Evolutionary conservation across 2,888 invertebrate genomes (phyloP), one percentile per base, ranked within the genome.

Genomic region (Eurytoma californica): DNA sequence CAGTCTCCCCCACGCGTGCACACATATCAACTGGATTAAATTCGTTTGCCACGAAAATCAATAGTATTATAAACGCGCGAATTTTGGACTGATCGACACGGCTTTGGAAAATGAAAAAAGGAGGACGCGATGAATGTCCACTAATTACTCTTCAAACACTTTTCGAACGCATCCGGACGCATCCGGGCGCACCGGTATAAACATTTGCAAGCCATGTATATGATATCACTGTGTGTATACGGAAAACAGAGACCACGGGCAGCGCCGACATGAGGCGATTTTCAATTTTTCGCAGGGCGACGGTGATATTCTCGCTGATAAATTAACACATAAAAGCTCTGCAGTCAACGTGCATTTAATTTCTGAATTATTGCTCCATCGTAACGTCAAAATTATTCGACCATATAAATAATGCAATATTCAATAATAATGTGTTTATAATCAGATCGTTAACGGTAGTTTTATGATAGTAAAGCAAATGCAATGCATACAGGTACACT

Each of bases 261-360:
- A 53, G 53, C 9, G 53, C 14, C 3, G 16, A 5, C 2, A 12
- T 14, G 9, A 12, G 53, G 53, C 53, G 28, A 61, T 61, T 61
- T 30, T 30, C 14, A 30, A n/a, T 4, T 30, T 18, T 63, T 53
- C 16, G n/a, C 14, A n/a, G 3, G 39, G 39, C 12, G 39, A 14
- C 53, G 12, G 53, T 3, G 3, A 53, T n/a, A n/a, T 53, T n/a
- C 16, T 16, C 16, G 68, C 49, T 74, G 83, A 61, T 82, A 81
- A 83, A 87, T 87, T 87, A 85, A 84, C 86, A 86, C 86, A 85
- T 84, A 84, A 84, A 86, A 83, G 55, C 67, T 61, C 30, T 76
- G 39, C 3, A 39, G 28, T n/a, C 18, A 7, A n/a, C 4, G 66
- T 28, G n/a, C 5, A 12, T 5, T 39, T 39, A 39, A 39, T 39